A percentile compares a stretch with the other conserved stretches of the same genome.
Conservation (phyloP, 2,888 invertebrate species). For the Stegana nigrithorax region DNA sequence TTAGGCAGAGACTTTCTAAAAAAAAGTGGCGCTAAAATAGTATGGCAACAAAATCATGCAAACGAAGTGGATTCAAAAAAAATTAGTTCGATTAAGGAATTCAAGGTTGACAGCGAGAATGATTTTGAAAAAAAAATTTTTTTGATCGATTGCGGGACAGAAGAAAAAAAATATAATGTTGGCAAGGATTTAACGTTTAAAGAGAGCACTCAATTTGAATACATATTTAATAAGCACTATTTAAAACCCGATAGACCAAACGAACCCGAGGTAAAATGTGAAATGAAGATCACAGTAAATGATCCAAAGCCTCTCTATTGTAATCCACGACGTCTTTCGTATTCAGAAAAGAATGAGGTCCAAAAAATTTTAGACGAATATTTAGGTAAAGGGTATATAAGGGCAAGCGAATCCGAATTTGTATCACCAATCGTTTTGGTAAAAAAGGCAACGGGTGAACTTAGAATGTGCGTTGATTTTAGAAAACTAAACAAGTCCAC, state of each 20-base stretch:
- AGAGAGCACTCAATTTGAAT: too few relatives aligned
- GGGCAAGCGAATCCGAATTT: background rate
- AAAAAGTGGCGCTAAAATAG: background rate
- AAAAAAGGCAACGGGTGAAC: background rate
- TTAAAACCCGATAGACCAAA: background rate
- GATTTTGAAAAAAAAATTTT: background rate
- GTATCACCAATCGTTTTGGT: background rate
- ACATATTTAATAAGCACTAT: too few relatives aligned
- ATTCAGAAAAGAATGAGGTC: background rate
- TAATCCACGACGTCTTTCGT: background rate
- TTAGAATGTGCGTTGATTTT: constrained; percentile 21
- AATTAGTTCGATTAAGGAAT: background rate
- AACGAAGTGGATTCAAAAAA: background rate
- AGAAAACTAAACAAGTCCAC: constrained; percentile 11
- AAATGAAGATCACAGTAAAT: background rate
- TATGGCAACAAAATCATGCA: background rate
- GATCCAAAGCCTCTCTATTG: background rate
- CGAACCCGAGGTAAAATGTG: background rate
- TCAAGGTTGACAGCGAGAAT: background rate
- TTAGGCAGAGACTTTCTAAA: background rate
- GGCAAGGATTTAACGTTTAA: background rate
- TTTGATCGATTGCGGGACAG: background rate
- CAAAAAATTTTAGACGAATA: background rate
- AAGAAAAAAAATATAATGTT: background rate
- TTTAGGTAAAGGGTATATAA: background rate